Conservation (phyloP, 2,797 vertebrate species). For the Sebastolobus altivelis region DNA sequence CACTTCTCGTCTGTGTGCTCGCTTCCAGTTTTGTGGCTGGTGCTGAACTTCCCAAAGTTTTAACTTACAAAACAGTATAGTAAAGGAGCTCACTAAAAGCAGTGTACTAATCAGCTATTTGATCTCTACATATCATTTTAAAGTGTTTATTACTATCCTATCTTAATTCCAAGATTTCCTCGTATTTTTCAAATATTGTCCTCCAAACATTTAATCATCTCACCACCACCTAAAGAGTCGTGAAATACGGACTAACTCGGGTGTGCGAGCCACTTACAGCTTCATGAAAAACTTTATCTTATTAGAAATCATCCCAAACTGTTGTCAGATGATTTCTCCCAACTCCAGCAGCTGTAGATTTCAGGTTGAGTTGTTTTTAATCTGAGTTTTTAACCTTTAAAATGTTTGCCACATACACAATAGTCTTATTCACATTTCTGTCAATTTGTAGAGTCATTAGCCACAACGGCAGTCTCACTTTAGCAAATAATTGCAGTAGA, state of each 20-base stretch:
- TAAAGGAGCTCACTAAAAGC: background rate
- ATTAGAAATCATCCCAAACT: background rate
- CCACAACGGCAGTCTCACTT: background rate
- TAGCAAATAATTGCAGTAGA: background rate
- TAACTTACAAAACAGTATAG: background rate
- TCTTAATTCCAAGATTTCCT: background rate
- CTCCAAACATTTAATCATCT: background rate
- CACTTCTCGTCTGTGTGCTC: slow-evolving; percentile 15
- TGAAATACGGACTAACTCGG: background rate
- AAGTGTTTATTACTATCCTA: background rate
- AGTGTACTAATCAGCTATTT: background rate
- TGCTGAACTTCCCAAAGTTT: background rate
- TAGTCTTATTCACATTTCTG: background rate
- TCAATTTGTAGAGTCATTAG: background rate
- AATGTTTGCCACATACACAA: background rate
- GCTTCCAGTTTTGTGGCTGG: slow-evolving; percentile 1
- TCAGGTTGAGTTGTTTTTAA: background rate
- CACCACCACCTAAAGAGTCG: background rate
- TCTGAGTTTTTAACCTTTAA: background rate
- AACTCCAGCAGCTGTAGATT: slow-evolving; percentile 3
- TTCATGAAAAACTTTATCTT: background rate
- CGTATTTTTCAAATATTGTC: background rate
- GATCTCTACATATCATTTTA: background rate
- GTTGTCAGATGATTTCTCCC: background rate
- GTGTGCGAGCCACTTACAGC: background rate